Evolutionary conservation across 2,113 vertebrate genomes (phyloP), one percentile per base, ranked within the genome.

Genomic region (Camelus bactrianus): DNA sequence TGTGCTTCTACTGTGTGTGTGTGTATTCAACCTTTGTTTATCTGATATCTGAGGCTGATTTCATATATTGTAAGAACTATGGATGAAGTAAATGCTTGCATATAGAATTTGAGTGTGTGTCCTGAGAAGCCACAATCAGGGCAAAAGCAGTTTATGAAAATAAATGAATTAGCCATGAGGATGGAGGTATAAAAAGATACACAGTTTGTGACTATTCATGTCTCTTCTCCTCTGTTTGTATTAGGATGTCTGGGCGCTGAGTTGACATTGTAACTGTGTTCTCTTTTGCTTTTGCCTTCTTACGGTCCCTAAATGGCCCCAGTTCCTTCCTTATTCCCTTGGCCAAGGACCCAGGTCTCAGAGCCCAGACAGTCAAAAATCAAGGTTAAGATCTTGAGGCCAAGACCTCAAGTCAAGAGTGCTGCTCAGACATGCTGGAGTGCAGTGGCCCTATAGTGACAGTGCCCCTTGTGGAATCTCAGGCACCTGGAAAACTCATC

Each of bases 101-200:
- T 83, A 11, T 65, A 62, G 84, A 83, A 87, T 75, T 89, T 38
- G 75, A 95, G 32, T 13, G 32, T 3, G 20, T 65, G 8, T 62
- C 70, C 60, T 72, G 46, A 91, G 86, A 90, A 65, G 50, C 58
- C 76, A 52, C 3, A 52, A 52, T 48, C 48, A 60, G 54, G 26
- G 82, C 16, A 65, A 89, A 93, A 81, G 65, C 24, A 65, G 26
- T 80, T 79, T 42, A 38, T 93, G n/a, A 82, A 76, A 96, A 75
- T 62, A 65, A 84, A 16, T n/a, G 58, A 70, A 10, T 67, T 64
- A 38, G 10, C 52, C 54, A 3, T 77, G 46, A 48, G 32, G 46
- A 72, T 15, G 20, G 64, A 83, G 64, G 16, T 85, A 2, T 70
- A 15, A 77, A 48, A 35, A 20, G 15, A 24, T 6, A 48, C 4